Percentiles rank a stretch among this genome's conserved stretches.
phyloP scores from a whole-genome alignment of 2,113 vertebrate genomes.

The Lasiurus borealis region DNA sequence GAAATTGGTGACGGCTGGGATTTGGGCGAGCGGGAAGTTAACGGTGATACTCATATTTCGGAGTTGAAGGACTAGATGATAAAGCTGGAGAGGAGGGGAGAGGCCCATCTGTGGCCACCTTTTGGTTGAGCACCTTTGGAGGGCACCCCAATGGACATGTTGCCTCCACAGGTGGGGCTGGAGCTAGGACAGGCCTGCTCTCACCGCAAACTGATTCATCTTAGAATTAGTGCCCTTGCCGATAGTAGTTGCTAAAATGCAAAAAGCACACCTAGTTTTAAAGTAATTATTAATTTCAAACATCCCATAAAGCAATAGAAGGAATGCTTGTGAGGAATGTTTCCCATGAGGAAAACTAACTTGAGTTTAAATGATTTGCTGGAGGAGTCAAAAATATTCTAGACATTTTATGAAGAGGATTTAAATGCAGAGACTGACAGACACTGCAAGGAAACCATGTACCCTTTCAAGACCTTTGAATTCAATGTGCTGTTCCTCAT shows the following conservation, averaged over 20 bases:
- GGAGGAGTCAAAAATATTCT: neutral
- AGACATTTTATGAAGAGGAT: conserved; percentile 53
- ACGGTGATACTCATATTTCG: neutral
- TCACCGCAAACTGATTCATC: neutral
- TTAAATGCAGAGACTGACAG: conserved; percentile 47
- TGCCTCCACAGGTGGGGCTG: neutral
- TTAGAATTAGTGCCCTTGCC: conserved; percentile 1
- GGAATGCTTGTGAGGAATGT: neutral
- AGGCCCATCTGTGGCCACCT: neutral
- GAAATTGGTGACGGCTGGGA: neutral
- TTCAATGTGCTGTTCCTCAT: neutral
- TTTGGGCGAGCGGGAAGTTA: conserved; percentile 24
- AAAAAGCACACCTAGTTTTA: neutral
- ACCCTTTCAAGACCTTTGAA: neutral
- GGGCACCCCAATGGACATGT: neutral
- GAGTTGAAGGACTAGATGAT: neutral
- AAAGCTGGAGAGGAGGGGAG: neutral
- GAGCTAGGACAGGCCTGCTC: neutral
- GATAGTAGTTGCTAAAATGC: neutral
- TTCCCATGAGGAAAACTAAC: neutral
- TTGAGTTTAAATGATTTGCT: conserved; percentile 29
- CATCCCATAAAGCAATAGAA: neutral
- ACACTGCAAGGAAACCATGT: conserved; percentile 19
- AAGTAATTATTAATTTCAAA: conserved; percentile 46
- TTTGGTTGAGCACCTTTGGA: neutral